Base-by-base conservation (phyloP, 1,140 invertebrate genomes). In the Ruditapes philippinarum region DNA sequence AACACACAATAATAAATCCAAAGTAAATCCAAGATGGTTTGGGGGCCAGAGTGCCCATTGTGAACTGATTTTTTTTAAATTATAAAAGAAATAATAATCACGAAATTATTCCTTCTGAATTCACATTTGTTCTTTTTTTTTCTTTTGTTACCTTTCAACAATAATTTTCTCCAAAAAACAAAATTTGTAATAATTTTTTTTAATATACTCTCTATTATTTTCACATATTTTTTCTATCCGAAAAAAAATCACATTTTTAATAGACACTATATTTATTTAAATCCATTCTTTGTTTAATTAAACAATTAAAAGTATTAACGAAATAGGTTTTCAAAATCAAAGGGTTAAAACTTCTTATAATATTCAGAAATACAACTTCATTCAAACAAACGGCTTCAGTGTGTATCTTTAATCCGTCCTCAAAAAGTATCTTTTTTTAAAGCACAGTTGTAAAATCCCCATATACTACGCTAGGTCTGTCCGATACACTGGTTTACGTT, bases 21-120 rank as follows among this genome's bases (percentile, higher is more conserved):
- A 84, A n/a, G 45, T 84, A 84, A 73, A 84, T 84, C 82, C 82
- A 84, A 33, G 31, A 5, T 4, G 62, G 73, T 33, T 51, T 70
- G 42, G 38, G 82, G 60, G 65, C 68, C 36, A 73, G 22, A 14
- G 12, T 36, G 62, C 82, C 82, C 82, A 84, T 84, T 70, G n/a
- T 40, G 65, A 70, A 70, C 2, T 36, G 33, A 38, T 70, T 40
- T 70, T 11, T 19, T 1, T 1, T 12, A 38, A 62, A 28, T n/a
- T 28, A 62, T n/a, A 62, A 4, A 62, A 62, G 14, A 28, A 28
- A 28, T n/a, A 2, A 45, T 45, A 45, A 45, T 28, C 22, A 70
- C 9, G 11, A 70, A 38, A 36, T 70, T 38, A 70, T 70, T 70
- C 65, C 65, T 70, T 28, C 4, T n/a, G 1, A 28, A 38, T 1